phyloP scores from a whole-genome alignment of 2,797 vertebrate species.

The Eulemur albifrons region DNA sequence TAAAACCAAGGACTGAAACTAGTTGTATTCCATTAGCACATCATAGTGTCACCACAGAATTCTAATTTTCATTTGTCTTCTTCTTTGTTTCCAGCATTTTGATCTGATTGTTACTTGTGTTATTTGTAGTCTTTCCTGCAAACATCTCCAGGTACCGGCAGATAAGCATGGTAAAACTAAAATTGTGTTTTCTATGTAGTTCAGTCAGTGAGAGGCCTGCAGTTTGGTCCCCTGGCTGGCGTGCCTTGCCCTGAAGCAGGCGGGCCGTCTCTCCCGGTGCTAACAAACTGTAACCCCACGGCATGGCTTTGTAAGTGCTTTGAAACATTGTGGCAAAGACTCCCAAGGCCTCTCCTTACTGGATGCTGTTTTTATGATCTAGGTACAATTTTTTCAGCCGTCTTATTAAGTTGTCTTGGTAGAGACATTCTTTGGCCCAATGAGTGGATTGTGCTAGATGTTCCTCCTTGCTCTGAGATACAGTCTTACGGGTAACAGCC shows the following conservation, averaged over 20 bases:
- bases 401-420: background rate
- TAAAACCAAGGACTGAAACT: background rate
- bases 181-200: background rate
- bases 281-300: background rate
- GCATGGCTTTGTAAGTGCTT: background rate
- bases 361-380: background rate
- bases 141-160: background rate
- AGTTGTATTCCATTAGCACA: background rate
- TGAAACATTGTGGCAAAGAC: background rate
- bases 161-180: background rate
- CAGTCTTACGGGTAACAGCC: accelerated
- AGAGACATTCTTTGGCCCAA: background rate
- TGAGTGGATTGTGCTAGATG: background rate
- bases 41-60: background rate
- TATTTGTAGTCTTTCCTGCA: background rate
- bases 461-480: background rate
- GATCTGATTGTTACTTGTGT: background rate
- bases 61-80: background rate
- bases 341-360: background rate
- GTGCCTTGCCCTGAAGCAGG: accelerated
- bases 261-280: background rate
- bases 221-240: accelerated
- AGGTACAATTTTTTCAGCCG: background rate
- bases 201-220: background rate
- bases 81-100: background rate